Evolutionary conservation across 2,113 vertebrate species (phyloP), one percentile per base, ranked within the genome.

Genomic region (Grammomys surdaster): DNA sequence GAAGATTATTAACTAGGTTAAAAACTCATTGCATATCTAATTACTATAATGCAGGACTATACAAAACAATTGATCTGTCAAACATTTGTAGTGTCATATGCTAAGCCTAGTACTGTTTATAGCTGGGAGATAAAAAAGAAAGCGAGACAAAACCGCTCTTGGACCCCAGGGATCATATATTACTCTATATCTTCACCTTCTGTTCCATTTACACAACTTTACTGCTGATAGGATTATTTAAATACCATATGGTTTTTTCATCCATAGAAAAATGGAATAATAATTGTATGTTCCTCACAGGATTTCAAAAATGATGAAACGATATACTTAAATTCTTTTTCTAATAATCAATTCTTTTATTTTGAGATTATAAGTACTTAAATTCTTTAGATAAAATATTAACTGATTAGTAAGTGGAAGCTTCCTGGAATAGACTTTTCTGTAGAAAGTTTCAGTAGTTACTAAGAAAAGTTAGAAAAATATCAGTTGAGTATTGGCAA

Each of bases 401-500:
- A 77, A 58, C 63, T 95, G 73, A 89, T 88, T 75, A 81, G 22
- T 88, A 81, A 91, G 58, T 96, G 12, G 56, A 95, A 17, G 16
- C 20, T 85, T 86, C 73, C 67, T 93, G 7, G 36, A 93, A 80
- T 80, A 75, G 24, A 10, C 24, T 76, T 82, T 88, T 86, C 11
- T 92, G 8, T 89, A 26, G 33, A 86, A 96, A 89, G 33, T 96
- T 96, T 94, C 63, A 96, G 1, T 92, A 89, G 88, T 92, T 95
- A 24, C 87, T 94, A 96, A 95, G 92, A 92, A 72, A 93, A 93
- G 12, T 67, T 88, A 88, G 70, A 65, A 90, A 56, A 96, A 90
- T 90, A 36, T 96, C 84, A 94, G n/a, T 77, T 94, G 58, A 96
- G 75, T 95, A 48, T 96, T 94, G 46, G 80, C 86, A 95, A 88